Conservation (phyloP, 2,797 vertebrate species). For the Lycodopsis pacificus region DNA sequence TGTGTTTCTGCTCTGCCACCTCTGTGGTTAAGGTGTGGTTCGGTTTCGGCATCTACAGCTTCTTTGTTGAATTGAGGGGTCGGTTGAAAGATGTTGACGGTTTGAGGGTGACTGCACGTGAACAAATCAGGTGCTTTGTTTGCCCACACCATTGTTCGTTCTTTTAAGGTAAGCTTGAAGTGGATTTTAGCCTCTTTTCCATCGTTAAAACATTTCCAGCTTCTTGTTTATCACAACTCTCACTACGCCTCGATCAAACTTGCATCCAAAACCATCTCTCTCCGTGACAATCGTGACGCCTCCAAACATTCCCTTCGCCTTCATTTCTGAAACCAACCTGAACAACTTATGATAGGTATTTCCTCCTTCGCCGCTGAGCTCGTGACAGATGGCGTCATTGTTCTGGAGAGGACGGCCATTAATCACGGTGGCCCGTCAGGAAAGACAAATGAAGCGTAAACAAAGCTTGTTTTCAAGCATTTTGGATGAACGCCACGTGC, state of each 20-base stretch:
- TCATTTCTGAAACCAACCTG: slow-evolving; percentile 9
- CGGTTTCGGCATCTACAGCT: not conserved
- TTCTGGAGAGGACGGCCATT: slow-evolving; percentile 12
- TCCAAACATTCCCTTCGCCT: not conserved
- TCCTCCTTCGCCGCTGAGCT: not conserved
- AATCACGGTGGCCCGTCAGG: slow-evolving; percentile 22
- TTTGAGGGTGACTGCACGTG: not conserved
- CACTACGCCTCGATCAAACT: not conserved
- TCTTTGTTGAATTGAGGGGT: not conserved
- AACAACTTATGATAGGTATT: not conserved
- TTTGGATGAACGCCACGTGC: not conserved
- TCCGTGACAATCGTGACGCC: not conserved
- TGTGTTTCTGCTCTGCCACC: too few species aligned
- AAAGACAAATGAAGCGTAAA: slow-evolving; percentile 5
- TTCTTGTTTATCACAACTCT: not conserved
- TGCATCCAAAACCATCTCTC: not conserved
- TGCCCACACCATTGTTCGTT: too few species aligned
- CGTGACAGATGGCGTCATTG: slow-evolving; percentile 9
- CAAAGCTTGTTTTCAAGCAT: slow-evolving; percentile 1
- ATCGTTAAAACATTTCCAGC: not conserved
- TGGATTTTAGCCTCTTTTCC: not conserved
- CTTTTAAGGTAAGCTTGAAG: not conserved
- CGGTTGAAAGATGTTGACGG: not conserved
- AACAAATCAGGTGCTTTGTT: not conserved
- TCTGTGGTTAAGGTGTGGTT: not conserved